These are phyloP conservation scores for Exephanes ischioxanthus DNA, from an alignment of 2,888 invertebrate species.

Conservation along the genomic window DNA sequence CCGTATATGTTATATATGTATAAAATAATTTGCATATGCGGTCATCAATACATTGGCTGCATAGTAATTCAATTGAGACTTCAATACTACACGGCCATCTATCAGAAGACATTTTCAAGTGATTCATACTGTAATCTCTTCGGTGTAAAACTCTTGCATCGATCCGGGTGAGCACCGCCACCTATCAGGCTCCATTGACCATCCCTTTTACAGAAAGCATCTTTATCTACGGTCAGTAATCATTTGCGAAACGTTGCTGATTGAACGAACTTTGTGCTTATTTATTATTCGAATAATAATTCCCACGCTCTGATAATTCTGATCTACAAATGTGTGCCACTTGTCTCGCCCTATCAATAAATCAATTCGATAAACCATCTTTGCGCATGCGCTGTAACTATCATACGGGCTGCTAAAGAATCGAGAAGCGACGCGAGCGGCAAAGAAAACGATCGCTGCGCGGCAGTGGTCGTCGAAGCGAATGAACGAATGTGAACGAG, in stretches of 20 bases:
- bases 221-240: neutral
- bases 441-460: conserved; percentile 32
- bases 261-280: neutral
- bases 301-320: neutral
- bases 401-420: neutral
- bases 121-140: neutral
- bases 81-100: neutral
- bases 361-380: neutral
- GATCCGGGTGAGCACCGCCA: neutral
- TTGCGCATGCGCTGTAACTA: neutral
- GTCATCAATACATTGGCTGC: conserved; percentile 28
- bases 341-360: neutral
- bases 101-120: neutral
- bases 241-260: neutral
- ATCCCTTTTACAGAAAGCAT: neutral
- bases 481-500: neutral
- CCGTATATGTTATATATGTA: neutral
- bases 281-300: neutral
- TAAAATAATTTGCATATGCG: conserved; percentile 4
- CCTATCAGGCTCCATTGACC: neutral
- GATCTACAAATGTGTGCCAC: neutral
- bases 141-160: neutral
- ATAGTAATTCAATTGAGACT: neutral
- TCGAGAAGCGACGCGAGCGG: neutral
- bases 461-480: conserved; percentile 13